Evolutionary conservation across 1,140 invertebrate genomes (phyloP), one percentile per base, ranked within the genome.

Genomic region (Drosophila simulans): DNA sequence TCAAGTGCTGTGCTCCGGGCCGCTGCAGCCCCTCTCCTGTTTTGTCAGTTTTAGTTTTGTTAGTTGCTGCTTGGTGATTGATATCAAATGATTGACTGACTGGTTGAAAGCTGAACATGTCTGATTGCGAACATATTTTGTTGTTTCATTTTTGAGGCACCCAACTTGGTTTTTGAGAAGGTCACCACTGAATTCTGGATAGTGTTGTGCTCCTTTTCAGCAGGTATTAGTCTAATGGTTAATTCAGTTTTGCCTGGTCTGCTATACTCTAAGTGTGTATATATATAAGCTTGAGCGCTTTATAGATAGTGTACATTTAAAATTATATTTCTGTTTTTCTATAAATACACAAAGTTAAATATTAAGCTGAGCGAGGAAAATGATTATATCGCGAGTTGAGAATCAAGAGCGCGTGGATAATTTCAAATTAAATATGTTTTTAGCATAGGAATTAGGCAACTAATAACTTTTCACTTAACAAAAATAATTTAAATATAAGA

Each of bases 401-500:
- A 65, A 57, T 71, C 65, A 59, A 34, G 76, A 45, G 65, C 35
- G 57, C 54, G 46, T 48, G 37, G n/a, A 35, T 71, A 78, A 69
- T 53, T 75, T 76, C 65, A 79, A 65, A 71, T 77, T 66, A 84
- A 83, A 78, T 80, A 75, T 64, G 66, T 74, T 68, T 64, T 62
- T 73, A 77, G 63, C 58, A 53, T 64, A 66, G 62, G 37, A 77
- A 78, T 68, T 85, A 80, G 62, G 78, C 54, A 82, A 78, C 74
- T 81, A 77, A 76, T 83, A 86, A 79, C 75, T 83, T 71, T 71
- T 76, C 54, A 79, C 72, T 85, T 76, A 84, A 85, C 75, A 82
- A 68, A 80, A 79, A 88, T 88, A 88, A 88, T 88, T 86, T 82
- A 88, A 79, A 70, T 78, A 68, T 65, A 71, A 59, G 80, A 90